These are phyloP conservation scores for Periophthalmodon schlosseri DNA, from an alignment of 2,113 vertebrate genomes.

Conservation along the genomic window DNA sequence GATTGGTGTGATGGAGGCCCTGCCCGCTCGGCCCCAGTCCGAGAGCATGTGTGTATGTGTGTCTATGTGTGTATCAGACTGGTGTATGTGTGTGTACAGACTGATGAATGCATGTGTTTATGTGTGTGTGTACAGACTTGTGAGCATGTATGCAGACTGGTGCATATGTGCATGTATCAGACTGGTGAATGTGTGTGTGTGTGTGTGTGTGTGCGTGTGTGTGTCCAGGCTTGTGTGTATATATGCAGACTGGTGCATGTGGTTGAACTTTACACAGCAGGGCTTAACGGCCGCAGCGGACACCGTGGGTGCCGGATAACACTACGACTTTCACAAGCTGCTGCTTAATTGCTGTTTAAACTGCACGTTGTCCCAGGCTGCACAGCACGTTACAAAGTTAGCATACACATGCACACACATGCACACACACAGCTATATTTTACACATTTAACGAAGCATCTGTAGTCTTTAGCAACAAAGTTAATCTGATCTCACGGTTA, in stretches of 20 bases:
- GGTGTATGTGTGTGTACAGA: not conserved
- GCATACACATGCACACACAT: constrained; percentile 30
- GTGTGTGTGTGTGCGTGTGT: not conserved
- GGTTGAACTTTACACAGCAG: constrained; percentile 65
- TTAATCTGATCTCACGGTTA: constrained; percentile 78
- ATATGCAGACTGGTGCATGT: constrained; percentile 12
- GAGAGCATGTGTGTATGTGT: constrained; percentile 41
- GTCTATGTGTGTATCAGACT: not conserved
- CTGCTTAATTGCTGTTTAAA: constrained; percentile 77
- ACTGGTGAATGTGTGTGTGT: too few species aligned
- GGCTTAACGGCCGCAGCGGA: constrained; percentile 68
- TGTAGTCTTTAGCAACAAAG: constrained; percentile 54
- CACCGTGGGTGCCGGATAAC: constrained; percentile 69
- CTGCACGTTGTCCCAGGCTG: constrained; percentile 62
- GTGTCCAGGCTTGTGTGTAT: constrained; percentile 15
- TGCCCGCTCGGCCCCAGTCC: constrained; percentile 43
- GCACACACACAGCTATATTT: constrained; percentile 40
- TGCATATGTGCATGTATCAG: too few species aligned
- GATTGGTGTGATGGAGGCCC: constrained; percentile 67
- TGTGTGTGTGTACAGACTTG: too few species aligned
- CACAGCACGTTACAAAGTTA: constrained; percentile 50
- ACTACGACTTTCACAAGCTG: constrained; percentile 73
- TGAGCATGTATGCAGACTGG: too few species aligned
- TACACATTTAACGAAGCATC: constrained; percentile 48
- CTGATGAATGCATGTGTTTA: too few species aligned